Conservation (phyloP, 2,888 invertebrate genomes). For the Chalcosyrphus nemorum region DNA sequence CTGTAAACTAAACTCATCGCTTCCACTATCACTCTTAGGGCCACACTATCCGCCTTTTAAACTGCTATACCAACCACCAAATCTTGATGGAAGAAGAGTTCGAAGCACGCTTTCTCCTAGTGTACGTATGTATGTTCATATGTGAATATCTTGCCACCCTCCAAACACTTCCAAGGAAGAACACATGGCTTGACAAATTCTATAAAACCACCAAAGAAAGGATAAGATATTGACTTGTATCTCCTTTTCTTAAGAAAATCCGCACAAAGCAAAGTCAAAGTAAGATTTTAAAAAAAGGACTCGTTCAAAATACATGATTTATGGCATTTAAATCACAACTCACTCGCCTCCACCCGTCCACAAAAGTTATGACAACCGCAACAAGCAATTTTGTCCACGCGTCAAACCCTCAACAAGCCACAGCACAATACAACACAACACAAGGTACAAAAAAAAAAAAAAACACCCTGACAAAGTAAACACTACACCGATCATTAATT, state of each 20-base stretch:
- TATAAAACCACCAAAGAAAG: not conserved
- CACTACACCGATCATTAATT: slow-evolving; percentile 61
- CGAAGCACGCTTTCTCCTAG: too few species aligned
- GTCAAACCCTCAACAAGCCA: slow-evolving; percentile 42
- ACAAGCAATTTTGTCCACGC: slow-evolving; percentile 65
- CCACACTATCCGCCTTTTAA: too few species aligned
- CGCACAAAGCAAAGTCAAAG: not conserved
- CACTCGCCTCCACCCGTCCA: slow-evolving; percentile 2
- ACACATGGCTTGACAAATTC: too few species aligned
- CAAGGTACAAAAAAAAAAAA: too few species aligned
- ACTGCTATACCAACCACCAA: too few species aligned
- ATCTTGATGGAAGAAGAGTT: too few species aligned
- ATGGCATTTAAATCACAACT: slow-evolving; percentile 11
- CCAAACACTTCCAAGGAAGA: too few species aligned
- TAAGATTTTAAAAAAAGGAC: not conserved
- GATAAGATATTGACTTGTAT: not conserved
- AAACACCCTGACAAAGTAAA: slow-evolving; percentile 48
- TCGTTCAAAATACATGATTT: slow-evolving; percentile 15
- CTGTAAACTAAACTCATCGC: too few species aligned
- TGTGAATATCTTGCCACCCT: too few species aligned
- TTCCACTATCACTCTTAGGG: too few species aligned
- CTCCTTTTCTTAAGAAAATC: not conserved
- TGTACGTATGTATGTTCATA: too few species aligned
- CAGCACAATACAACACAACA: too few species aligned
- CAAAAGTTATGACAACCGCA: slow-evolving; percentile 66